Base-by-base conservation (phyloP, 2,797 vertebrate genomes). In the Etheostoma perlongum region DNA sequence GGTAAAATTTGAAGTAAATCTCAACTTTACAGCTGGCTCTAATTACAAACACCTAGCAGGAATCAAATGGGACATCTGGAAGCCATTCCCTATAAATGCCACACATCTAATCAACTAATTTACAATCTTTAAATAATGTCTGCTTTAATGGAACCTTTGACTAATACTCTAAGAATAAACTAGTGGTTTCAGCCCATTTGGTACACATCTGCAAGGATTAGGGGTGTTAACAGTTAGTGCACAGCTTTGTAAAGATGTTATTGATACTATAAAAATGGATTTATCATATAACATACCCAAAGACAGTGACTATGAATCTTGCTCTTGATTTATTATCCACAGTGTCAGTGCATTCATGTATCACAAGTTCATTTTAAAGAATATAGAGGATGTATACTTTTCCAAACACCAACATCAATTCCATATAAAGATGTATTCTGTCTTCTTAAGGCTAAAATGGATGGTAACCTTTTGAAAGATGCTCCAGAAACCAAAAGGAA, bases 31-130 rank as follows among this genome's bases (percentile, higher is more conserved):
- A 84, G 71, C 78, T 75, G 86, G 63, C 58, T 81, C 14, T 60
- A 21, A 76, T 90, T 74, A 78, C 59, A 77, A 76, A 70, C 68
- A 61, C 70, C 58, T 76, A 42, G 51, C 54, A 49, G 61, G 57
- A 83, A 49, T 76, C 48, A 53, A 78, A 67, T 21, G 5, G 15
- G 42, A 81, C 85, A 86, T 88, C 72, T 91, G 91, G 85, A 78
- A 81, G 6, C 16, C 15, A 61, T 85, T 81, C 46, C 25, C 44
- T 66, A 52, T 69, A 62, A 76, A 73, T 60, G 82, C 74, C 77
- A 67, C 23, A 7, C 71, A 67, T 63, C 71, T 74, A 83, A 86
- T 86, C 61, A 86, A 57, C 66, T 57, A 49, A 68, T 57, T 51
- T 30, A 52, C 23, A n/a, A 23, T 58, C 67, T 82, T 67, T 52